phyloP scores from a whole-genome alignment of 2,113 vertebrate species.

The Gnathonemus longibarbis region DNA sequence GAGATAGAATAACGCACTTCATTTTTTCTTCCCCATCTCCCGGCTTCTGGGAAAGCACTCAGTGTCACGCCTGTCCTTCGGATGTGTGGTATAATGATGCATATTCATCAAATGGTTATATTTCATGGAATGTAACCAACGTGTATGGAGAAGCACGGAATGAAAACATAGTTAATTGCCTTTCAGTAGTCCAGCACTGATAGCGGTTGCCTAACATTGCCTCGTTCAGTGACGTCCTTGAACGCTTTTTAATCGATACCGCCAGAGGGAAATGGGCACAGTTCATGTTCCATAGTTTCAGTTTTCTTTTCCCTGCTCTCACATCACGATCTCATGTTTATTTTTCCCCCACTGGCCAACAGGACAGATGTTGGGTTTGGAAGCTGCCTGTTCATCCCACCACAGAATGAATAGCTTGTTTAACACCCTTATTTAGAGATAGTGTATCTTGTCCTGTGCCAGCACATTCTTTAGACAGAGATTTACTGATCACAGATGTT shows the following conservation, averaged over 20 bases:
- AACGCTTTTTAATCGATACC: background rate
- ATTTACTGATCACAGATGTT: background rate
- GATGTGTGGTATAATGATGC: background rate
- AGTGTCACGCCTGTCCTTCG: background rate
- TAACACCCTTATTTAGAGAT: constrained; percentile 2
- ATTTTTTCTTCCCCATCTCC: background rate
- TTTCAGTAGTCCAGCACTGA: background rate
- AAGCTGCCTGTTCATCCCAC: background rate
- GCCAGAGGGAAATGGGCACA: background rate
- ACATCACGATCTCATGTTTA: background rate
- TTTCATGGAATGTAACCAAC: background rate
- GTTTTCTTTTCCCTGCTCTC: constrained; percentile 3
- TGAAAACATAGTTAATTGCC: background rate
- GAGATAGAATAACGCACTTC: background rate
- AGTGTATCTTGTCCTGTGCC: background rate
- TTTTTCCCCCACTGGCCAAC: constrained; percentile 13
- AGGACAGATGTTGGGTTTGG: constrained; percentile 24
- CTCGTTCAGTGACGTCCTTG: background rate
- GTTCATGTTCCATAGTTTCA: background rate
- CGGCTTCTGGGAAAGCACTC: background rate
- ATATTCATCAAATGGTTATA: background rate
- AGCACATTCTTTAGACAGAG: background rate
- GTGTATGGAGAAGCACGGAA: background rate
- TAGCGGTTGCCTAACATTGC: background rate
- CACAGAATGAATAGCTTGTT: background rate